phyloP scores from a whole-genome alignment of 2,113 vertebrate genomes.

The Gobius niger region DNA sequence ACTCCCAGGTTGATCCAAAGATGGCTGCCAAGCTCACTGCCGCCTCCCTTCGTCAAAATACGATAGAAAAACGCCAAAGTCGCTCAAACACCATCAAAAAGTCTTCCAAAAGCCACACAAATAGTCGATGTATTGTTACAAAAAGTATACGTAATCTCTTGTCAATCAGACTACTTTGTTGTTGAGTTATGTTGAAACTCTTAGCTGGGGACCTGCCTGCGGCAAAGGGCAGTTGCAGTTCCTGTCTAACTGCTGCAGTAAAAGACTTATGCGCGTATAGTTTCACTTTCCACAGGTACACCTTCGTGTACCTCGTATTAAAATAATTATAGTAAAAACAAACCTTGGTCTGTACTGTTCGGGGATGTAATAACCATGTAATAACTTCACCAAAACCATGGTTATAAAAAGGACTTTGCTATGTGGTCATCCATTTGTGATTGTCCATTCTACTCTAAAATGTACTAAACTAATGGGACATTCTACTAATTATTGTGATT shows the following conservation, averaged over 20 bases:
- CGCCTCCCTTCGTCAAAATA: slow-evolving; percentile 74
- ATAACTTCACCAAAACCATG: no score
- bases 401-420: no score
- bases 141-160: slow-evolving; percentile 6
- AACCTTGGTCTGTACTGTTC: no score
- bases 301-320: no score
- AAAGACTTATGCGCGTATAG: slow-evolving; percentile 37
- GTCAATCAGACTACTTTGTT: slow-evolving; percentile 22
- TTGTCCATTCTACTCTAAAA: no score
- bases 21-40: slow-evolving; percentile 77
- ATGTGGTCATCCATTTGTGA: no score
- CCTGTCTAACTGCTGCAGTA: slow-evolving; percentile 68
- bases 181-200: slow-evolving; percentile 41
- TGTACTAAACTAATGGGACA: no score
- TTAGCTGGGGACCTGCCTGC: slow-evolving; percentile 42
- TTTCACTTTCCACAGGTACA: no score
- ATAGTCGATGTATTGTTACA: slow-evolving; percentile 26
- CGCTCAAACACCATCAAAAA: slow-evolving; percentile 57
- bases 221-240: slow-evolving; percentile 57
- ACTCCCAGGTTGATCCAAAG: slow-evolving; percentile 77
- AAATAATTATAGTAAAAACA: no score
- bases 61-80: slow-evolving; percentile 53
- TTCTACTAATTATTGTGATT: no score
- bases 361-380: no score
- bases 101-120: slow-evolving; percentile 27